Conservation (phyloP, 2,888 invertebrate genomes). For the Athripsodes cinereus region DNA sequence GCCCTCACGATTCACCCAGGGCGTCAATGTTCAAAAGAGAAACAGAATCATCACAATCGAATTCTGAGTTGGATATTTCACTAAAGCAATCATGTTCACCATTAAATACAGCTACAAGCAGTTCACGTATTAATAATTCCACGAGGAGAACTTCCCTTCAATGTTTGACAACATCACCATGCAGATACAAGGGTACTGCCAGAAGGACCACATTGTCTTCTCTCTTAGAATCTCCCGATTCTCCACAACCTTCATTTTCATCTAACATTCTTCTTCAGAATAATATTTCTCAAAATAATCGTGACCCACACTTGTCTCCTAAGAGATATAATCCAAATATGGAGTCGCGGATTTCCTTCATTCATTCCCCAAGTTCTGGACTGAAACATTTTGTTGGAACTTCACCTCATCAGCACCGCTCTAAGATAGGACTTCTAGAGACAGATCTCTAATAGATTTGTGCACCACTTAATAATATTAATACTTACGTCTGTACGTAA, state of each 20-base stretch:
- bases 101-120: neutral
- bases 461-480: too few species aligned
- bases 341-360: too few species aligned
- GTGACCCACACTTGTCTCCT: too few species aligned
- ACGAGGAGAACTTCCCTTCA: neutral
- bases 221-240: neutral
- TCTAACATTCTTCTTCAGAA: too few species aligned
- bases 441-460: constrained; percentile 8
- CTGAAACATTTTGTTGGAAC: neutral
- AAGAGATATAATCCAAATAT: too few species aligned
- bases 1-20: constrained; percentile 10
- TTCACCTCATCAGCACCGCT: neutral
- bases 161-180: neutral
- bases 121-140: neutral
- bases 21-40: constrained; percentile 7
- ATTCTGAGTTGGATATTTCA: too few species aligned
- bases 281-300: too few species aligned
- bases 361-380: neutral
- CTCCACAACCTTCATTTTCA: neutral
- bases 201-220: neutral
- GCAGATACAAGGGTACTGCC: neutral
- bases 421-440: constrained; percentile 15
- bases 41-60: too few species aligned
- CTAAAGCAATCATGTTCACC: neutral
- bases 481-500: too few species aligned